A percentile compares a stretch with the other conserved stretches of the same genome.
Evolutionary conservation across 2,113 vertebrate species (phyloP).

Genomic region (Leiothrix lutea): DNA sequence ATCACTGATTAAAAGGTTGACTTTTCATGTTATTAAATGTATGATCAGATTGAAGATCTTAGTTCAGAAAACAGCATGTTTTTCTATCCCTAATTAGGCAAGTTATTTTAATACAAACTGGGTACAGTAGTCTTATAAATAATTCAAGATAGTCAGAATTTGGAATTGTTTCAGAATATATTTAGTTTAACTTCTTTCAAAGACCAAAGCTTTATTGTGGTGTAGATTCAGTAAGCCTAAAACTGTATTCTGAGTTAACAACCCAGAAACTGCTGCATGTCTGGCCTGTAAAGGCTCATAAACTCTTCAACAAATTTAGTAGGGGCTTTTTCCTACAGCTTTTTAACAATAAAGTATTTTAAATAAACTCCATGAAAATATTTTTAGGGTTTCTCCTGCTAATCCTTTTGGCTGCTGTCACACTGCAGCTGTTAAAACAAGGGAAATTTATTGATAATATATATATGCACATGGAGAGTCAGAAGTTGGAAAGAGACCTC

Average conservation of each 20-base stretch:
- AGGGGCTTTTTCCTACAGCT: background rate
- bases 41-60: background rate
- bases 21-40: background rate
- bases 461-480: background rate
- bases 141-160: background rate
- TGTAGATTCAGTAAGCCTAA: background rate
- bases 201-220: background rate
- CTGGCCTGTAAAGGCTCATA: conserved; percentile 8
- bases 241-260: conserved; percentile 2
- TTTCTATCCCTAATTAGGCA: background rate
- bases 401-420: background rate
- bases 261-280: background rate
- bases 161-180: background rate
- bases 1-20: background rate
- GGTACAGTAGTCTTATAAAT: background rate
- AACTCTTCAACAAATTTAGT: conserved; percentile 5
- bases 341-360: conserved; percentile 27
- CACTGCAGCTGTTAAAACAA: background rate
- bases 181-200: background rate
- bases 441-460: background rate
- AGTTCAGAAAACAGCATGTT: background rate
- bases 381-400: background rate
- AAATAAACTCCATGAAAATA: background rate
- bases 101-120: background rate
- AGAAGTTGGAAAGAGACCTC: background rate